Percentiles rank a stretch among this genome's conserved stretches.
phyloP scores from a whole-genome alignment of 2,888 invertebrate species.

The Acanthosepion lycidas region DNA sequence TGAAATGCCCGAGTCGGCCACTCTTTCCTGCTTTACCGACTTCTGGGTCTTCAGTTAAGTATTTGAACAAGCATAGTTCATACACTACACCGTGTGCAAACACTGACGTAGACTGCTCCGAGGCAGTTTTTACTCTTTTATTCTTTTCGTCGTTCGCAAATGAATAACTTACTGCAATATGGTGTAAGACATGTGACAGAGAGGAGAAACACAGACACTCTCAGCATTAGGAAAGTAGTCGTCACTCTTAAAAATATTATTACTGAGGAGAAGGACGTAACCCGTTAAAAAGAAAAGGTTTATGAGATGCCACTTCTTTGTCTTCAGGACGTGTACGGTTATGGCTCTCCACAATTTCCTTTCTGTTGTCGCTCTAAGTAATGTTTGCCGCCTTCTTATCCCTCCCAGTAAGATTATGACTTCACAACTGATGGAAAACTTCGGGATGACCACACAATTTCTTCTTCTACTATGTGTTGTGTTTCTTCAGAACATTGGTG shows the following conservation, averaged over 20 bases:
- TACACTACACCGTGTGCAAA: slow-evolving; percentile 17
- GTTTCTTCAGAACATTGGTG: no score
- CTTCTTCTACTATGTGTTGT: no score
- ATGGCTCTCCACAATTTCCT: no score
- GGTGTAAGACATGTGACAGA: not conserved
- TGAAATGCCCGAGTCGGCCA: not conserved
- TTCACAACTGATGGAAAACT: no score
- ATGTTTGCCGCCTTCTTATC: no score
- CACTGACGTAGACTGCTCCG: not conserved
- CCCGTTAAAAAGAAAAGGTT: not conserved
- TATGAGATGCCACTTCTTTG: not conserved
- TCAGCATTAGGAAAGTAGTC: not conserved
- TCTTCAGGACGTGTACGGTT: no score
- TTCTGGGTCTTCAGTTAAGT: slow-evolving; percentile 33
- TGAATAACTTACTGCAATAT: not conserved
- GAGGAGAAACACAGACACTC: not conserved
- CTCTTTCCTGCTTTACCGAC: slow-evolving; percentile 2
- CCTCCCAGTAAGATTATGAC: no score
- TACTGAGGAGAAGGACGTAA: not conserved
- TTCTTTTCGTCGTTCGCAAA: not conserved
- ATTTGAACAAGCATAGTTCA: slow-evolving; percentile 33
- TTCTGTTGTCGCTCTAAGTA: no score
- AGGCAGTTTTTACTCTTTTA: not conserved
- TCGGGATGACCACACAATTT: no score
- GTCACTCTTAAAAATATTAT: not conserved